Percentiles rank a stretch among this genome's conserved stretches.
Evolutionary conservation across 2,888 invertebrate species (phyloP).

Genomic region (Caenorhabditis zanzibari): DNA sequence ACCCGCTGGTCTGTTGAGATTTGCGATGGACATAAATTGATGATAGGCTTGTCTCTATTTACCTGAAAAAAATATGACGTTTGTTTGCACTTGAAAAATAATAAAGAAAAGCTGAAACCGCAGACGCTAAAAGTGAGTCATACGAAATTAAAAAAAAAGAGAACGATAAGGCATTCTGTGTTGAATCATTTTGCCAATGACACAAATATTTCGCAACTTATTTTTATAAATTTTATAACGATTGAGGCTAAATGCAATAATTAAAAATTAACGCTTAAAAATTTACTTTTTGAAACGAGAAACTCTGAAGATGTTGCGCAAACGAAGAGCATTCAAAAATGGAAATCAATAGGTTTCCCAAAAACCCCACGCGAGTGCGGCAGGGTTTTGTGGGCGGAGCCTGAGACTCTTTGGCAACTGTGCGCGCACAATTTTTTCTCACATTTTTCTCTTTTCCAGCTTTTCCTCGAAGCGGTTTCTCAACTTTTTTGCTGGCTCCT

Average conservation of each 20-base stretch:
- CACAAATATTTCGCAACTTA: neutral
- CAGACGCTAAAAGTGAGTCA: conserved; percentile 9
- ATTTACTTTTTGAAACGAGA: conserved; percentile 3
- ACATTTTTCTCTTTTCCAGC: neutral
- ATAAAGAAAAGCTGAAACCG: conserved; percentile 11
- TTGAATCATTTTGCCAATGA: neutral
- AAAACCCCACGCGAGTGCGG: conserved; percentile 42
- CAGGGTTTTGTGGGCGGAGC: conserved; percentile 48
- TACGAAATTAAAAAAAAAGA: neutral
- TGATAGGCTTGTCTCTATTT: conserved; percentile 51
- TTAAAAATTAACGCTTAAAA: neutral
- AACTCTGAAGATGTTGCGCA: conserved; percentile 11
- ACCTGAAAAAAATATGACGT: conserved; percentile 56
- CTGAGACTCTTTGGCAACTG: neutral
- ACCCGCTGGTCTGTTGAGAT: conserved; percentile 73
- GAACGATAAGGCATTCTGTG: neutral
- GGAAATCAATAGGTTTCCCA: conserved; percentile 50
- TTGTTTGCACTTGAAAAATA: conserved; percentile 21
- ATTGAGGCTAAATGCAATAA: neutral
- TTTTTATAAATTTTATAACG: neutral
- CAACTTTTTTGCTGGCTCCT: neutral
- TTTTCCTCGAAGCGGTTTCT: neutral
- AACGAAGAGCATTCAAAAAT: conserved; percentile 6
- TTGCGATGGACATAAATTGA: conserved; percentile 72
- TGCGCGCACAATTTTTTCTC: conserved; percentile 1